A percentile compares a stretch with the other conserved stretches of the same genome.
phyloP scores from a whole-genome alignment of 1,140 invertebrate genomes.

The Trichonephila clavata region DNA sequence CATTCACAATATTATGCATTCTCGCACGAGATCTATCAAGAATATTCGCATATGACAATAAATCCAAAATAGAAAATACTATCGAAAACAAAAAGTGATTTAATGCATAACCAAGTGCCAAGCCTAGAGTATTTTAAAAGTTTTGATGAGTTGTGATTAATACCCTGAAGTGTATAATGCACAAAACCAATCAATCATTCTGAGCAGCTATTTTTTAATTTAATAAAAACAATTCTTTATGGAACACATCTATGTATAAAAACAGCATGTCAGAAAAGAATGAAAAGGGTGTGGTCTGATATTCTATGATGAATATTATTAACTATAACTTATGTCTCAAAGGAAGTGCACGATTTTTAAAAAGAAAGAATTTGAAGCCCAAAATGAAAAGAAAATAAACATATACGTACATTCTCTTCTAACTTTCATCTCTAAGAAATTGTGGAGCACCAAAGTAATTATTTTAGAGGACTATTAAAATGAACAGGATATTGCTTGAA shows the following conservation, averaged over 20 bases:
- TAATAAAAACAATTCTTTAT: constrained; percentile 9
- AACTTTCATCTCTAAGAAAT: too few relatives aligned
- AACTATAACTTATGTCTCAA: not conserved
- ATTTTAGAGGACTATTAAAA: too few relatives aligned
- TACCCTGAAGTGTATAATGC: not conserved
- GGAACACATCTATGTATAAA: not conserved
- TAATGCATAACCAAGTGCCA: not conserved
- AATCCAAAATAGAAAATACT: not conserved
- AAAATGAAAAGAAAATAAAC: too few relatives aligned
- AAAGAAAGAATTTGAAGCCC: too few relatives aligned
- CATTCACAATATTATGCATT: too few relatives aligned
- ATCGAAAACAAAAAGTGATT: not conserved
- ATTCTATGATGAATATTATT: constrained; percentile 28
- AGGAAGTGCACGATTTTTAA: too few relatives aligned
- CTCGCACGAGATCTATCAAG: not conserved
- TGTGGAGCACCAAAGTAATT: too few relatives aligned
- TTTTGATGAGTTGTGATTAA: not conserved
- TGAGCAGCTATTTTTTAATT: constrained; percentile 23
- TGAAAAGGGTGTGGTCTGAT: constrained; percentile 19
- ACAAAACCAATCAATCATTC: constrained; percentile 21
- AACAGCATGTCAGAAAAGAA: not conserved
- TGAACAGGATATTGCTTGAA: too few relatives aligned
- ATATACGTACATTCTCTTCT: too few relatives aligned
- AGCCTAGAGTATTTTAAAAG: not conserved
- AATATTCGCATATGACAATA: not conserved